phyloP scores from a whole-genome alignment of 2,888 invertebrate species.

The Timema cristinae region DNA sequence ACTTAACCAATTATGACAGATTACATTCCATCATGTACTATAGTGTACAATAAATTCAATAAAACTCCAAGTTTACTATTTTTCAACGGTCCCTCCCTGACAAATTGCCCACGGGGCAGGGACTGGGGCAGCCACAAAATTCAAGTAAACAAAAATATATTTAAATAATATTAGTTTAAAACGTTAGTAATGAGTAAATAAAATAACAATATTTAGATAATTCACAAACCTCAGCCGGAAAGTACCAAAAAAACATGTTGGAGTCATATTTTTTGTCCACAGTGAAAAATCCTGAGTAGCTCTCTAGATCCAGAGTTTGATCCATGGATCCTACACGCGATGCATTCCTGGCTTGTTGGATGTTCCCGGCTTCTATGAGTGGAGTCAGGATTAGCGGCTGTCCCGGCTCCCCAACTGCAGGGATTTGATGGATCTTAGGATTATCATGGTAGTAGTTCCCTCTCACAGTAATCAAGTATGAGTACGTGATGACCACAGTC shows the following conservation, averaged over 20 bases:
- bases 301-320: not conserved
- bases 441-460: not conserved
- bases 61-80: too few species aligned
- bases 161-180: too few species aligned
- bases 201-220: too few species aligned
- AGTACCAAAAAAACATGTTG: conserved; percentile 15
- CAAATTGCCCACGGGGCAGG: too few species aligned
- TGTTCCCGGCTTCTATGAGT: conserved; percentile 1
- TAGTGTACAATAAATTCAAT: too few species aligned
- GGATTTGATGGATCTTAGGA: not conserved
- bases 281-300: conserved; percentile 13
- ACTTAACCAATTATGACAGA: too few species aligned
- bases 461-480: not conserved
- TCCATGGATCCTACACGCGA: not conserved
- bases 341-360: not conserved
- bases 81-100: too few species aligned
- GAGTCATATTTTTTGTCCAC: conserved; percentile 5
- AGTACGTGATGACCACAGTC: not conserved
- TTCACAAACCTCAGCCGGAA: not conserved
- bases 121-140: too few species aligned
- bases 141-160: too few species aligned
- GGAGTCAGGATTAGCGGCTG: conserved; percentile 1
- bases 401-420: not conserved
- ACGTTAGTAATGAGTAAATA: too few species aligned
- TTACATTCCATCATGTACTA: too few species aligned